These are phyloP conservation scores for Listronotus oregonensis DNA, from an alignment of 1,140 invertebrate species.

Conservation along the genomic window DNA sequence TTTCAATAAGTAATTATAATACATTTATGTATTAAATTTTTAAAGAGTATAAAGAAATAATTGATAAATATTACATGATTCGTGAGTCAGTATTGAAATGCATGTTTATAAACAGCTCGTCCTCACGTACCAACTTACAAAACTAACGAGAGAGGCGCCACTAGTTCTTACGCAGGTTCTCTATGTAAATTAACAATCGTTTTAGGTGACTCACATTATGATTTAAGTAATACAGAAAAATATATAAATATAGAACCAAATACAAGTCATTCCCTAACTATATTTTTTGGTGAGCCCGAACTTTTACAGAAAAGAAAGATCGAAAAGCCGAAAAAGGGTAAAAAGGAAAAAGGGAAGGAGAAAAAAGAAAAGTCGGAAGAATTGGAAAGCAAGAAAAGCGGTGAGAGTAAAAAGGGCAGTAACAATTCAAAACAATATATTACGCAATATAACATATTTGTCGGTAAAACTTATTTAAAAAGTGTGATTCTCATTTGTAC, in stretches of 20 bases:
- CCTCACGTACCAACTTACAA: no score
- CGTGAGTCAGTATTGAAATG: no score
- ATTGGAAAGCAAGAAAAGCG: slow-evolving; percentile 4
- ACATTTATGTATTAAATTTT: no score
- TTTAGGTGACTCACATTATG: slow-evolving; percentile 16
- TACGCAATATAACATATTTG: slow-evolving; percentile 37
- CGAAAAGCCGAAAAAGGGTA: slow-evolving; percentile 2
- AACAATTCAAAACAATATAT: slow-evolving; percentile 26
- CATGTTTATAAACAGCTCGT: no score
- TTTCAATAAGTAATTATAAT: no score
- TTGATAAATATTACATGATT: no score
- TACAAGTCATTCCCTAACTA: slow-evolving; percentile 2
- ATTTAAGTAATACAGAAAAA: slow-evolving; percentile 7
- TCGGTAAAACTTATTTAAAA: slow-evolving; percentile 28
- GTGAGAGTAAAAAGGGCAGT: slow-evolving; percentile 3
- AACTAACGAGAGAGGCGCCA: no score
- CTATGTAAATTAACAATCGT: background rate
- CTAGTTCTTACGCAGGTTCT: no score
- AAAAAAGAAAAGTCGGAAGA: background rate
- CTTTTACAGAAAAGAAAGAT: slow-evolving; percentile 12
- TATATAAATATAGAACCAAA: slow-evolving; percentile 4
- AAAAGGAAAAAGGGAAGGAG: slow-evolving; percentile 11
- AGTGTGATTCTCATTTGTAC: slow-evolving; percentile 22
- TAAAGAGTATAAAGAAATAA: no score
- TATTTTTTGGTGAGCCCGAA: slow-evolving; percentile 26